phyloP scores from a whole-genome alignment of 2,888 invertebrate species.

The Masnerella sp. region DNA sequence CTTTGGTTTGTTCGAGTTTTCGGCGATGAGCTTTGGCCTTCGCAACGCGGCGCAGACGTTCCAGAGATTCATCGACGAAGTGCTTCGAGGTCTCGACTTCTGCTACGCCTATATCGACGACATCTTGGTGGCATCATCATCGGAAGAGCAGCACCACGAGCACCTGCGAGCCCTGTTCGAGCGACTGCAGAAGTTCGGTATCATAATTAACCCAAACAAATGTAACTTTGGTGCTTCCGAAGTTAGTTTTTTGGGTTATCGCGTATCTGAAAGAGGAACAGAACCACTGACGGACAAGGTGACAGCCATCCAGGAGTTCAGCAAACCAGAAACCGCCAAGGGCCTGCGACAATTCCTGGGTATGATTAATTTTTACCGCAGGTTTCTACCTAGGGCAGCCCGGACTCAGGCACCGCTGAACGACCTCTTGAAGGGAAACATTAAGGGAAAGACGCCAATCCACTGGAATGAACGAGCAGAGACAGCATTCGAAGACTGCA shows the following conservation, averaged over 20 bases:
- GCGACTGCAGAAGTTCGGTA: constrained; percentile 1
- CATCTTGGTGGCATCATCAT: no score
- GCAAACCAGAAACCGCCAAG: constrained; percentile 3
- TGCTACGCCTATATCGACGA: no score
- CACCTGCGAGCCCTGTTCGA: no score
- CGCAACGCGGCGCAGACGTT: no score
- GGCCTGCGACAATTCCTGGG: constrained; percentile 34
- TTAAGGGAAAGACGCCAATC: not conserved
- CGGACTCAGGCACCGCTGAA: not conserved
- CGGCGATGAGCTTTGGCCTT: no score
- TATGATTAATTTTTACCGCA: no score
- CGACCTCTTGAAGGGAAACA: not conserved
- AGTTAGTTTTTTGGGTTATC: constrained; percentile 1
- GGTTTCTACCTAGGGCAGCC: no score
- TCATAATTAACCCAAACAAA: constrained; percentile 48
- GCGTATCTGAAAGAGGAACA: not conserved
- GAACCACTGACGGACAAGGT: not conserved
- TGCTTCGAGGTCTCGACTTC: no score
- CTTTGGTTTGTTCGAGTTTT: no score
- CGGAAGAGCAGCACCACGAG: no score
- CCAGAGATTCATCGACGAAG: no score
- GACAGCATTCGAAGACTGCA: not conserved
- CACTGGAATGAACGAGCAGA: not conserved
- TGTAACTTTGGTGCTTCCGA: not conserved
- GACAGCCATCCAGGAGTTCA: not conserved